phyloP scores from a whole-genome alignment of 2,888 invertebrate species.

The Papilio demoleus region DNA sequence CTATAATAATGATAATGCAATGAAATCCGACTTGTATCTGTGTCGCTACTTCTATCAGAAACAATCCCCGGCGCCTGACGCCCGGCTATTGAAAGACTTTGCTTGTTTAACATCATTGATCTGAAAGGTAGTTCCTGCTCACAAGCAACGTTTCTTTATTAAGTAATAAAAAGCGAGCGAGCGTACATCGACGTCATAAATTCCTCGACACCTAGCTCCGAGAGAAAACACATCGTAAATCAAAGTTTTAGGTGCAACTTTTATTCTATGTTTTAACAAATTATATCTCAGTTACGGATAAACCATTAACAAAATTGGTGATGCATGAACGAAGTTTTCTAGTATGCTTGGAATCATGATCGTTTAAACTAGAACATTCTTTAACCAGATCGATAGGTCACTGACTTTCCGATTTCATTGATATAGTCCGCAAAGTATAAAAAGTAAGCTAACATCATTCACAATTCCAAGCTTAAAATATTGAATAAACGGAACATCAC shows the following conservation, averaged over 20 bases:
- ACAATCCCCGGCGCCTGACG: constrained; percentile 41
- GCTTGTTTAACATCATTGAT: constrained; percentile 55
- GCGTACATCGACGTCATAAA: constrained; percentile 19
- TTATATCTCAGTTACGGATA: constrained; percentile 42
- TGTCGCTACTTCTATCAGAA: constrained; percentile 55
- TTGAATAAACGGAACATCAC: not conserved
- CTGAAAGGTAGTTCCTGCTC: constrained; percentile 47
- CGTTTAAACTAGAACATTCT: no score
- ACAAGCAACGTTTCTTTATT: constrained; percentile 50
- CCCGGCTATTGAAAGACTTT: constrained; percentile 52
- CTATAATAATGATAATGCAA: constrained; percentile 44
- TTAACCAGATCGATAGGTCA: not conserved
- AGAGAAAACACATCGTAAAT: constrained; percentile 23
- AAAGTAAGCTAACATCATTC: not conserved
- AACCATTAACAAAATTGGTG: constrained; percentile 50
- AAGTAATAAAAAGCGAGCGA: constrained; percentile 45
- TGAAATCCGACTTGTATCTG: constrained; percentile 57
- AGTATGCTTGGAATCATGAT: constrained; percentile 42
- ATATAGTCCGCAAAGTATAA: not conserved
- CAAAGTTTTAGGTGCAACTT: constrained; percentile 25
- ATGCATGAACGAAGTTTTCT: constrained; percentile 46
- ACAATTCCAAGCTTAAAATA: not conserved
- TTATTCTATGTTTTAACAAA: constrained; percentile 40
- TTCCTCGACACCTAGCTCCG: constrained; percentile 19
- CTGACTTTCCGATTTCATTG: not conserved